Evolutionary conservation across 2,797 vertebrate species (phyloP), one percentile per base, ranked within the genome.

Genomic region (Schizopygopsis pylzovi): DNA sequence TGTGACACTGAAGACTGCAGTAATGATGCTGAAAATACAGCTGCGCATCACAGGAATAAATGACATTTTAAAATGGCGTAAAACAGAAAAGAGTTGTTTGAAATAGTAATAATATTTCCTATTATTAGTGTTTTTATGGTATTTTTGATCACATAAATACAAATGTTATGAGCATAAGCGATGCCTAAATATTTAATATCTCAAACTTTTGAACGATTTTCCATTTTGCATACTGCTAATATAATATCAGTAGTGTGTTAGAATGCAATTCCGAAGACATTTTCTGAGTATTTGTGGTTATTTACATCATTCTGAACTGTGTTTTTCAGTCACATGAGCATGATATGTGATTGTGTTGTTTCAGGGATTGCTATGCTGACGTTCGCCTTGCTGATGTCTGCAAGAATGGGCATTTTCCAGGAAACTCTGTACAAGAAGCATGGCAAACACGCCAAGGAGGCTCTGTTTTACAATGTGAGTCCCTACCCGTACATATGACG

Each of bases 381-480:
- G 1, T 98, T 99, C 39, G 98, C 98, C 25, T 95, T 99, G 87
- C 93, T 99, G 83, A 96, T 98, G 97, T 99, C 98, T 11, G 98
- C 98, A 1, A 95, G 98, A 89, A 99, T 99, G 98, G 98, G 98
- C 0, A 98, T 99, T 90, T 99, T 99, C 92, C 98, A 99, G 88
- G 98, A 99, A 92, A 99, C 89, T 0, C 91, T 99, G 4, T 99
- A 99, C 90, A 96, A 97, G 88, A 87, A 95, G 85, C 97, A 96
- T 20, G 98, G 98, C 37, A 99, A 99, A 84, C 97, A 98, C 92
- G 96, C 98, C 67, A 98, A 97, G 85, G 98, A 99, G 86, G 98
- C 98, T 4, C 94, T 99, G 41, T 99, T 98, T 91, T 99, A 99
- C 90, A 99, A 99, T 1, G 98, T 99, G 92, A 96, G 94, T 89